Evolutionary conservation across 2,888 invertebrate species (phyloP), one percentile per base, ranked within the genome.

Genomic region (Pseudanteris insignis): DNA sequence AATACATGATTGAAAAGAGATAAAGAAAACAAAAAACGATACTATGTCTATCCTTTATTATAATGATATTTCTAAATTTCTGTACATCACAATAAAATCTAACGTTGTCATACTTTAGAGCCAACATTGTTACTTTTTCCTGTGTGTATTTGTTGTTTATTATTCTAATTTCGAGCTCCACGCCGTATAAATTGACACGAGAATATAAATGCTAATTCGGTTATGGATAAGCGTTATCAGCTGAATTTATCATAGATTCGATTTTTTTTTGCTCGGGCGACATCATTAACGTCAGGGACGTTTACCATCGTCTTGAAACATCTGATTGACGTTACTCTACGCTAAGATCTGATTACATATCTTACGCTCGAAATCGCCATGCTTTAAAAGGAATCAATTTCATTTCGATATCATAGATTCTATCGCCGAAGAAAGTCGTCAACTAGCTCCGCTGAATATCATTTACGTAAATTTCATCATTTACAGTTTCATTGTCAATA

Each of bases 341-440:
- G 46, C 44, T 18, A 34, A 47, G 51, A 62, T 62, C 62, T 46
- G 62, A 62, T 63, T 61, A 54, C 60, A 40, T 61, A 61, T 61
- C 59, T 51, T 38, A 34, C 14, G 41, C 11, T 26, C 29, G 43
- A 38, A 41, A 54, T 54, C 60, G 47, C 50, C 26, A 18, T 50
- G 46, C 54, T 55, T 61, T 55, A 55, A 55, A 61, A 61, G 55
- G 50, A 61, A 61, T 61, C 61, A 61, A 61, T 61, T 61, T 50
- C 61, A 61, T 48, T 50, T 54, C 38, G 50, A 50, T n/a, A 55
- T 61, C 61, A 30, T 26, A 37, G 36, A 61, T 50, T 55, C 61
- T 46, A 50, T 50, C 34, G 50, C 14, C 30, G n/a, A 12, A 34
- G 33, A 38, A 44, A 15, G 30, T n/a, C 43, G 38, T 54, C 60